phyloP scores from a whole-genome alignment of 2,797 vertebrate genomes.

The Lutjanus campechanus region DNA sequence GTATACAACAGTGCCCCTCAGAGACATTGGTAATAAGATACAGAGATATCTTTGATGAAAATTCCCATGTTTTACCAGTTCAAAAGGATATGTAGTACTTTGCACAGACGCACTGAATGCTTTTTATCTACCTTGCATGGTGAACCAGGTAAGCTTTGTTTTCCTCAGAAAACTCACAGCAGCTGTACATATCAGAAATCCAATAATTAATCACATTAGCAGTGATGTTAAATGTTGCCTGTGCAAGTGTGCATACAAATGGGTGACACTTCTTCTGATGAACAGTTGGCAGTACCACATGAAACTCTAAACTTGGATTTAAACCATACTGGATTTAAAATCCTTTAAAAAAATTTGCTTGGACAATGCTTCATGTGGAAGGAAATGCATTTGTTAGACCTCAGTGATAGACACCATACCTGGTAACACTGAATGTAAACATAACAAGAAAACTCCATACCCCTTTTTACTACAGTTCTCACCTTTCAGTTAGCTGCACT shows the following conservation, averaged over 20 bases:
- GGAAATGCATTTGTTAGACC: no score
- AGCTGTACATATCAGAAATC: neutral
- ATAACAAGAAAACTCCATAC: no score
- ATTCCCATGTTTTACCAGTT: constrained; percentile 4
- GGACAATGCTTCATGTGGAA: neutral
- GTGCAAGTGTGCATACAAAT: neutral
- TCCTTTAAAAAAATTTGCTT: neutral
- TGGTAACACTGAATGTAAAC: neutral
- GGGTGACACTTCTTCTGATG: no score
- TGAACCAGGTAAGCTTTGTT: constrained; percentile 9
- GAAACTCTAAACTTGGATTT: neutral
- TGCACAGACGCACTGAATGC: neutral
- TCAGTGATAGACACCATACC: neutral
- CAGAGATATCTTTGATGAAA: neutral
- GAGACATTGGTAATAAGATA: neutral
- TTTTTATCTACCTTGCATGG: neutral
- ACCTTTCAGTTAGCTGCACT: neutral
- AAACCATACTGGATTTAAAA: neutral
- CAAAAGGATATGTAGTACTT: neutral
- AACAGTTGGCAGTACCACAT: neutral
- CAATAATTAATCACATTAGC: neutral
- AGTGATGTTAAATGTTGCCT: neutral
- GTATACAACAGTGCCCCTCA: neutral
- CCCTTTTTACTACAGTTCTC: neutral
- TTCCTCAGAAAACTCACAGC: neutral